A percentile compares a stretch with the other conserved stretches of the same genome.
These are phyloP conservation scores for Sminthopsis crassicaudata DNA, from an alignment of 2,113 vertebrate genomes.

Conservation along the genomic window DNA sequence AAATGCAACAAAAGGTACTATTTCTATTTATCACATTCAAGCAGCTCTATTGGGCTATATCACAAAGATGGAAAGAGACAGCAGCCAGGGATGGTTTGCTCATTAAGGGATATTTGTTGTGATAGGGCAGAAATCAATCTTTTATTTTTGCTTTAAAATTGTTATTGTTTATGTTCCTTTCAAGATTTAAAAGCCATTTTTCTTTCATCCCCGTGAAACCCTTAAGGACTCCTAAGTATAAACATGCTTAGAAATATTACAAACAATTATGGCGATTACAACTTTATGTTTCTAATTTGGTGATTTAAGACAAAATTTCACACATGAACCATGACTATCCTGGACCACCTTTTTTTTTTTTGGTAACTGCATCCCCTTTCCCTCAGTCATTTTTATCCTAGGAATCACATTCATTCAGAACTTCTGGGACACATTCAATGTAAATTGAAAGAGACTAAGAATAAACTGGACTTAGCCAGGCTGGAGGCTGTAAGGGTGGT, in stretches of 20 bases:
- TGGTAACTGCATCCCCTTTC: constrained; percentile 52
- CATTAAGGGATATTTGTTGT: neutral
- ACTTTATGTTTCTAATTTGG: constrained; percentile 14
- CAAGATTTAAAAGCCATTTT: constrained; percentile 46
- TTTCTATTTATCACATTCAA: constrained; percentile 56
- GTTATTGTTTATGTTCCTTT: constrained; percentile 20
- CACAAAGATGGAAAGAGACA: constrained; percentile 65
- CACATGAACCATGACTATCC: constrained; percentile 15
- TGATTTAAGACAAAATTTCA: constrained; percentile 41
- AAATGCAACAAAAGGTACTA: constrained; percentile 24
- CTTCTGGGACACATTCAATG: constrained; percentile 47
- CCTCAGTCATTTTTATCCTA: constrained; percentile 36
- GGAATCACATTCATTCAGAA: constrained; percentile 74
- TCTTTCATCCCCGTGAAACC: constrained; percentile 33
- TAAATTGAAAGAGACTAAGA: constrained; percentile 78
- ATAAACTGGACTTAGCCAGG: constrained; percentile 61
- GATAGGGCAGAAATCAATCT: neutral
- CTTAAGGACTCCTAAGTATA: neutral
- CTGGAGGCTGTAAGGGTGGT: constrained; percentile 18
- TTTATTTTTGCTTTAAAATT: constrained; percentile 31
- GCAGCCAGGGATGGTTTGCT: constrained; percentile 44
- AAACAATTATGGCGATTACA: constrained; percentile 39
- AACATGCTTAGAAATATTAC: constrained; percentile 42
- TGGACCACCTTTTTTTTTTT: constrained; percentile 47
- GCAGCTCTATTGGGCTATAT: constrained; percentile 64